A percentile compares a stretch with the other conserved stretches of the same genome.
phyloP scores from a whole-genome alignment of 2,797 vertebrate genomes.

The Alca torda region DNA sequence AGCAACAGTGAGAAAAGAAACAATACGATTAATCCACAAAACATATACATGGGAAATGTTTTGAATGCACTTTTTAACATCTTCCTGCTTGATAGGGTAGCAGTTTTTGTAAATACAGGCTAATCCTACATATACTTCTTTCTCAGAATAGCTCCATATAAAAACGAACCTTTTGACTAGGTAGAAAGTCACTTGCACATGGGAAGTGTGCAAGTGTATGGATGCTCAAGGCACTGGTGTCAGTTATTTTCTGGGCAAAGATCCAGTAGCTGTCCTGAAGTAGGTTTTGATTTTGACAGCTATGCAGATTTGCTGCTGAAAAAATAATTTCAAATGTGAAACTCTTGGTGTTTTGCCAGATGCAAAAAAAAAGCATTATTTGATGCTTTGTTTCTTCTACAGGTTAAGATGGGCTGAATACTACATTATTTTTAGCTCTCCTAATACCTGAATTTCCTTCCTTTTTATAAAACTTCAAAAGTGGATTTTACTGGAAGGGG shows the following conservation, averaged over 20 bases:
- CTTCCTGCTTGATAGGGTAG: not conserved
- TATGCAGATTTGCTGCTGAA: not conserved
- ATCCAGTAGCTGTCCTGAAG: constrained; percentile 1
- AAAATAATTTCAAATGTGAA: constrained; percentile 16
- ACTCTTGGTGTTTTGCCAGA: not conserved
- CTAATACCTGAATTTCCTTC: not conserved
- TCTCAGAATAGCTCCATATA: not conserved
- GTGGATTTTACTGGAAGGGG: not conserved
- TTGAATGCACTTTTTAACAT: not conserved
- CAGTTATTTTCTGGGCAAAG: not conserved
- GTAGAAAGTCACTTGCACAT: not conserved
- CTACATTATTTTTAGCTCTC: not conserved
- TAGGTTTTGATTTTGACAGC: constrained; percentile 26
- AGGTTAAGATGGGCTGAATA: not conserved
- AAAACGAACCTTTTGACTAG: not conserved
- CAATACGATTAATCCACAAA: not conserved
- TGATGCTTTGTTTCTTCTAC: not conserved
- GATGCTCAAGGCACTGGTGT: not conserved
- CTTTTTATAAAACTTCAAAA: not conserved
- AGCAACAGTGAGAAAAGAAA: not conserved
- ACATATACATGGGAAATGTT: not conserved
- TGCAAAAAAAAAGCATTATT: not conserved
- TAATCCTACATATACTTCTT: not conserved
- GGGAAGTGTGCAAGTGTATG: not conserved
- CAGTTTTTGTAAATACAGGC: not conserved